Evolutionary conservation across 2,888 invertebrate species (phyloP), one percentile per base, ranked within the genome.

Genomic region (Hemicrepidius hirtus): DNA sequence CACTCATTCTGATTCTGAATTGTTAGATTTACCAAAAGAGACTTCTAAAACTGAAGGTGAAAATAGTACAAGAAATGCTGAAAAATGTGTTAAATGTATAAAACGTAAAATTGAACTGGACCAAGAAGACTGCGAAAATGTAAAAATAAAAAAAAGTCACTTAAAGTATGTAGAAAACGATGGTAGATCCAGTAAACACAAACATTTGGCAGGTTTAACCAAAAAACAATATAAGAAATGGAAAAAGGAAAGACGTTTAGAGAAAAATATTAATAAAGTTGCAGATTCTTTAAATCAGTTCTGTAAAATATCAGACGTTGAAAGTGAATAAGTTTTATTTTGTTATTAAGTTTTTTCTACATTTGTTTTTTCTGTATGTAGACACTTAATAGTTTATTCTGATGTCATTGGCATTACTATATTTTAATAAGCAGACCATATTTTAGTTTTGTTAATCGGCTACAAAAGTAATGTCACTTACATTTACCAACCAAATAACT

Each of bases 261-360:
- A 81, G 53, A 76, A 76, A 68, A 68, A 75, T 32, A 77, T 85
- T 13, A 83, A 82, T 75, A 80, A 80, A 4, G 84, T 85, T 57
- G 79, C 80, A 1, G 77, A 78, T 65, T 83, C 83, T 12, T 76
- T 85, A 35, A 82, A 83, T 67, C 77, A 78, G 63, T 75, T 82
- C 65, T 85, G 85, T 76, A 83, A 83, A 74, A 85, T 85, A 77
- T 83, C 84, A 63, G 84, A 83, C 69, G 79, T 80, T 74, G 81
- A 83, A 53, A 53, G 50, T 18, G 24, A 62, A 41, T 62, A 57
- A 50, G 13, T 24, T 24, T 3, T 24, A 5, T 24, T 5, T 3
- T 5, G 2, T 24, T 5, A 24, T 5, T 5, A 24, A 24, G 5
- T 3, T 24, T 24, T 24, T 2, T 24, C 5, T 24, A 24, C 5